A percentile compares a stretch with the other conserved stretches of the same genome.
Conservation (phyloP, 2,888 invertebrate species). For the Cryptosula pallasiana region DNA sequence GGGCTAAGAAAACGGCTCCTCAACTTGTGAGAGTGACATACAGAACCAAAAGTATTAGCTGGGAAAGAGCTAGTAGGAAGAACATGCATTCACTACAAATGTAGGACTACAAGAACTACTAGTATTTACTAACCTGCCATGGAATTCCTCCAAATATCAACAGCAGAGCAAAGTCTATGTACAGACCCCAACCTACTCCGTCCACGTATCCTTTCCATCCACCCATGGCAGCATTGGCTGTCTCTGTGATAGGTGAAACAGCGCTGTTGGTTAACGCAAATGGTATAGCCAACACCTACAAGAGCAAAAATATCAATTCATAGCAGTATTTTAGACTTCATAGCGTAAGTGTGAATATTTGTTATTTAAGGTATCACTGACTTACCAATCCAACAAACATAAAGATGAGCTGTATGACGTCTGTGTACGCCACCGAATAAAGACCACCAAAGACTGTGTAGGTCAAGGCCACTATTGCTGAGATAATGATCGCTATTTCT, state of each 20-base stretch:
- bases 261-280: constrained; percentile 86
- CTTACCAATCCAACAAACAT: constrained; percentile 36
- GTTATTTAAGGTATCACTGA: no score
- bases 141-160: constrained; percentile 49
- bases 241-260: constrained; percentile 67
- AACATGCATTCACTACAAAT: no score
- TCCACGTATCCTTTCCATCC: constrained; percentile 57
- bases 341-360: no score
- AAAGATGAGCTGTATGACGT: constrained; percentile 36
- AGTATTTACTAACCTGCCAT: constrained; percentile 46
- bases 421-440: constrained; percentile 41
- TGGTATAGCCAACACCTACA: constrained; percentile 90
- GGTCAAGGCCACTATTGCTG: constrained; percentile 36
- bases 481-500: constrained; percentile 34
- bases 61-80: no score
- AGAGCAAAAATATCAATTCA: no score
- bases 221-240: constrained; percentile 62
- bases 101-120: no score
- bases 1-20: no score
- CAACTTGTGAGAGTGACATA: no score
- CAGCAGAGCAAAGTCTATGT: constrained; percentile 42
- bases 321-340: no score
- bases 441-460: constrained; percentile 42
- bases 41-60: no score
- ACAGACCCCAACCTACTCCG: constrained; percentile 34